Evolutionary conservation across 2,113 vertebrate species (phyloP).

Genomic region (Serranochromis macrocephalus): DNA sequence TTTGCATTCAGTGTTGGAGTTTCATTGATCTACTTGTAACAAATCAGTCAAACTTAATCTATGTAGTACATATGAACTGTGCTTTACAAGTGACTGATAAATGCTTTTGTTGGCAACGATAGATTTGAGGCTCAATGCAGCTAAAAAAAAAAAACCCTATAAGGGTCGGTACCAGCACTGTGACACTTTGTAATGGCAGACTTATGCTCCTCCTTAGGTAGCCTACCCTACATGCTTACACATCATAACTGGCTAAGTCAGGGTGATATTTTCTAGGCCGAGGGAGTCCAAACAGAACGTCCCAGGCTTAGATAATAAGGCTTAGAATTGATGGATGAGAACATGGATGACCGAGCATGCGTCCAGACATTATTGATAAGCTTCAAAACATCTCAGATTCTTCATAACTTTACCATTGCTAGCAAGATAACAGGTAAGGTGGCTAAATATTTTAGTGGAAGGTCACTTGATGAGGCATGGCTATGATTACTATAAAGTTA

Average conservation of each 20-base stretch:
- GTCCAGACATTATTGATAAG: neutral
- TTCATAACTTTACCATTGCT: neutral
- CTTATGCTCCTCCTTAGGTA: neutral
- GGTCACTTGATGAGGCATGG: neutral
- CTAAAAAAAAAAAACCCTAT: neutral
- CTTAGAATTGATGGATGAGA: neutral
- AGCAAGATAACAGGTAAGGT: neutral
- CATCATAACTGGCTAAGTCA: neutral
- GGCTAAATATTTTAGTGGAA: neutral
- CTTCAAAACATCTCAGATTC: neutral
- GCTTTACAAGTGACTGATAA: neutral
- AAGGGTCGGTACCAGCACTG: neutral
- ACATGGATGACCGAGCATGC: neutral
- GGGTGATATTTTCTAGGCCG: neutral
- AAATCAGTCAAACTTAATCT: neutral
- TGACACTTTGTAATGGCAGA: neutral
- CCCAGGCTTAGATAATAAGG: neutral
- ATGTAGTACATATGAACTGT: neutral
- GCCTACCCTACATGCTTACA: neutral
- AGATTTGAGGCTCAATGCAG: neutral
- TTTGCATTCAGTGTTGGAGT: neutral
- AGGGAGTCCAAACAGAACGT: neutral
- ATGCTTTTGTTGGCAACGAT: neutral
- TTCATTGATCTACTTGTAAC: neutral
- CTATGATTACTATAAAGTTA: neutral